Evolutionary conservation across 2,888 invertebrate genomes (phyloP).

Genomic region (Lepidochitona cinerea): DNA sequence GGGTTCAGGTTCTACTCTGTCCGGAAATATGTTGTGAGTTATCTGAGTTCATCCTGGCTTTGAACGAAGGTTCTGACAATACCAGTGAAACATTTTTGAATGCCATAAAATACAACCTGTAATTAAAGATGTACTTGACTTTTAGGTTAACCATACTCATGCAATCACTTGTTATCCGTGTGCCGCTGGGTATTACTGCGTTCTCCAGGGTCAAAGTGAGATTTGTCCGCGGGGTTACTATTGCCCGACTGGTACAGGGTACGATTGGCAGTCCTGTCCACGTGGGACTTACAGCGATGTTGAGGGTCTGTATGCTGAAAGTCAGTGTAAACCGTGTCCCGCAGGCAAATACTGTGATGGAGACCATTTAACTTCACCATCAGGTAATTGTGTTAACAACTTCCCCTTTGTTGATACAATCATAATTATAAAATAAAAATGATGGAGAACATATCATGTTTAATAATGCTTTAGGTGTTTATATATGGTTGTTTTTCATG

Average conservation of each 20-base stretch:
- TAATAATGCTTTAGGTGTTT: too few species aligned
- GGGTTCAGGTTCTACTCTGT: too few species aligned
- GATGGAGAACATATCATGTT: too few species aligned
- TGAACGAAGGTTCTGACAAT: too few species aligned
- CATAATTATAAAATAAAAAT: too few species aligned
- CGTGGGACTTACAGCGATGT: conserved; percentile 65
- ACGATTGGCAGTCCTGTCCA: conserved; percentile 65
- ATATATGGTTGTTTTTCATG: too few species aligned
- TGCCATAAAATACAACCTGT: too few species aligned
- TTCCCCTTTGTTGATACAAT: too few species aligned
- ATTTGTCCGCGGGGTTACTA: conserved; percentile 65
- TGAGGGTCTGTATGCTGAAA: conserved; percentile 48
- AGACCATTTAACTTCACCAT: conserved; percentile 54
- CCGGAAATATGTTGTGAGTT: too few species aligned
- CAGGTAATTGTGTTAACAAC: conserved; percentile 54
- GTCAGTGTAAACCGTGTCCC: conserved; percentile 63
- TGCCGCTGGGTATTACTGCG: conserved; percentile 66
- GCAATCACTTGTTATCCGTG: conserved; percentile 59
- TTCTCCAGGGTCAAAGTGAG: conserved; percentile 46
- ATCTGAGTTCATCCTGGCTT: too few species aligned
- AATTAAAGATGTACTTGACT: too few species aligned
- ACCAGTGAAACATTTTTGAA: too few species aligned
- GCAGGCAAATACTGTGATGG: conserved; percentile 63
- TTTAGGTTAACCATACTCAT: conserved; percentile 68
- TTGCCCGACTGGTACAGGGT: conserved; percentile 64